Evolutionary conservation across 2,113 vertebrate genomes (phyloP).

Genomic region (Pontoporia blainvillei): DNA sequence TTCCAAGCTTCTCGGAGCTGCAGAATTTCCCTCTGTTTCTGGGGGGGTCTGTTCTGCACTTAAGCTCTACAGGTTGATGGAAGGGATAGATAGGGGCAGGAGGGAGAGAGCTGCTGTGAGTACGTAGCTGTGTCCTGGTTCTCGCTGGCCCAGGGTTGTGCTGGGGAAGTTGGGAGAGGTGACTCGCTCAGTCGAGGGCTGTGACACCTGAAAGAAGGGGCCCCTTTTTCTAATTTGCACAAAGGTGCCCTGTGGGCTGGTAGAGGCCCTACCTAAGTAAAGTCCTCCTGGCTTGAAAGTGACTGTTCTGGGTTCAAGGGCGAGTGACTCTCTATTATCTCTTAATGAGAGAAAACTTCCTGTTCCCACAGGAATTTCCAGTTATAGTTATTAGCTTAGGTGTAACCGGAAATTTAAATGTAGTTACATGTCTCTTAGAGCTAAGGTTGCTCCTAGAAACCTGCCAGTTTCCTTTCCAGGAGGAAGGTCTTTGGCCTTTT

Average conservation of each 20-base stretch:
- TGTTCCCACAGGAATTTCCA: slow-evolving; percentile 45
- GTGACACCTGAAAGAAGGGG: background rate
- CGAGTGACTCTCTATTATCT: background rate
- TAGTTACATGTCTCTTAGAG: background rate
- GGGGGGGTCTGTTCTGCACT: background rate
- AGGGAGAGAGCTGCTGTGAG: too few species aligned
- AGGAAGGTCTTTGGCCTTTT: background rate
- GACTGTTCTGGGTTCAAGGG: slow-evolving; percentile 25
- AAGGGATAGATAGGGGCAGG: background rate
- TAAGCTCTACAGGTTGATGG: background rate
- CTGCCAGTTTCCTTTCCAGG: background rate
- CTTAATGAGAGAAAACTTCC: background rate
- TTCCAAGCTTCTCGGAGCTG: background rate
- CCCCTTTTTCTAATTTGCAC: background rate
- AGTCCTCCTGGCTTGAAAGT: background rate
- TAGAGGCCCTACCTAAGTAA: background rate
- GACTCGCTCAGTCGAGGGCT: background rate
- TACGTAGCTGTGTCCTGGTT: background rate
- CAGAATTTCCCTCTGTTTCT: background rate
- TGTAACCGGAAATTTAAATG: background rate
- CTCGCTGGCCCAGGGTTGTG: background rate
- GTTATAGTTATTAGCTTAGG: slow-evolving; percentile 33
- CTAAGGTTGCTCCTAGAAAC: background rate
- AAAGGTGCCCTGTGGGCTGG: background rate
- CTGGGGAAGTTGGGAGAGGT: background rate